Evolutionary conservation across 1,140 invertebrate species (phyloP).

Genomic region (Drosophila pallidifrons): DNA sequence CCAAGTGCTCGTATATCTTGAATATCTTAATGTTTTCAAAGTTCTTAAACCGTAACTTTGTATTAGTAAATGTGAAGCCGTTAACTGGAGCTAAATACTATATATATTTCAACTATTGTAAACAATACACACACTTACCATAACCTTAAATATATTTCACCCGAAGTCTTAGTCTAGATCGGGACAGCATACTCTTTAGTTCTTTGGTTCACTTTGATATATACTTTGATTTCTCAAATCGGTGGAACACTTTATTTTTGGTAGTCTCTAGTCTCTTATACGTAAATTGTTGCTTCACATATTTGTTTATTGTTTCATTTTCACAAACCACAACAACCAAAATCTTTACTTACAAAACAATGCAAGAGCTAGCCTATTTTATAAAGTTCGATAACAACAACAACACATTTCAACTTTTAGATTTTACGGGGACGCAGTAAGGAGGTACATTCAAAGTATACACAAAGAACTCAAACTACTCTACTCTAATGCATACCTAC

Average conservation of each 20-base stretch:
- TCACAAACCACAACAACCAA: slow-evolving; percentile 21
- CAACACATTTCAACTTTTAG: slow-evolving; percentile 83
- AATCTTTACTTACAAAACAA: slow-evolving; percentile 33
- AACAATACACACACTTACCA: slow-evolving; percentile 26
- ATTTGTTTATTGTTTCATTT: not conserved
- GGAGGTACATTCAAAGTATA: slow-evolving; percentile 84
- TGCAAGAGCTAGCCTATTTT: slow-evolving; percentile 38
- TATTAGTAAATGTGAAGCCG: slow-evolving; percentile 81
- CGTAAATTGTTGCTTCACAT: slow-evolving; percentile 17
- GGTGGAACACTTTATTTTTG: not conserved
- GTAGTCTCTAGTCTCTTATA: slow-evolving; percentile 5
- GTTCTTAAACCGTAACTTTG: slow-evolving; percentile 74
- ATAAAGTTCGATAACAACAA: slow-evolving; percentile 61
- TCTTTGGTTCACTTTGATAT: not conserved
- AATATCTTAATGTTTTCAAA: slow-evolving; percentile 83
- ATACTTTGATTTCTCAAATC: not conserved
- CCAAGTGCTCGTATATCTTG: slow-evolving; percentile 62
- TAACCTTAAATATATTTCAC: slow-evolving; percentile 2
- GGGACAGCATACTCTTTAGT: not conserved
- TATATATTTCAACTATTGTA: slow-evolving; percentile 58
- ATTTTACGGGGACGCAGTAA: slow-evolving; percentile 85
- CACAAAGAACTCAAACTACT: slow-evolving; percentile 81
- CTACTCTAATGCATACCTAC: slow-evolving; percentile 75
- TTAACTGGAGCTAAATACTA: slow-evolving; percentile 71
- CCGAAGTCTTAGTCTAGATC: not conserved